A percentile compares a stretch with the other conserved stretches of the same genome.
Evolutionary conservation across 1,140 invertebrate species (phyloP).

Genomic region (Leptinotarsa defecta): DNA sequence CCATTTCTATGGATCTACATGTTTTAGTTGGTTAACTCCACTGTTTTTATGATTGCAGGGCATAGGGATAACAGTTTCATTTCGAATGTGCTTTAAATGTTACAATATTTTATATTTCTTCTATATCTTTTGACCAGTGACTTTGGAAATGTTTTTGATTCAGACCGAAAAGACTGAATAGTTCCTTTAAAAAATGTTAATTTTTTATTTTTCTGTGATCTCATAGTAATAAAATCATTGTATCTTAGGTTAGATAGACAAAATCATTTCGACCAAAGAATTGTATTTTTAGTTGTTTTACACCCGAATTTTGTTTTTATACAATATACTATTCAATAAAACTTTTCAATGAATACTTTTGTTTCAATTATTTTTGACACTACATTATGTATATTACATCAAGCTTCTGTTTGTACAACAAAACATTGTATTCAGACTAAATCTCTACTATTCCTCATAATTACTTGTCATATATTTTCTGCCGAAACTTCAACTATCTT

Average conservation of each 20-base stretch:
- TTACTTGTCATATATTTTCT: conserved; percentile 8
- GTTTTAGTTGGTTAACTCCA: conserved; percentile 7
- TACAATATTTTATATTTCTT: not conserved
- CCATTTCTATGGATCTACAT: conserved; percentile 5
- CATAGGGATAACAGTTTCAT: not conserved
- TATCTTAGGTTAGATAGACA: not conserved
- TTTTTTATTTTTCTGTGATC: not conserved
- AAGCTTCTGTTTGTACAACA: no score
- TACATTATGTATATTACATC: no score
- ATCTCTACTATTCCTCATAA: not conserved
- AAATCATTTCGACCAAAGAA: not conserved
- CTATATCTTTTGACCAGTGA: not conserved
- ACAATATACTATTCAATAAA: no score
- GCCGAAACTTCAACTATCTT: not conserved
- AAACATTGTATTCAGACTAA: no score
- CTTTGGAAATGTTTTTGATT: not conserved
- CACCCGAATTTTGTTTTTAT: no score
- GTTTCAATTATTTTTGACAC: no score
- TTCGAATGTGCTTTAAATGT: conserved; percentile 3
- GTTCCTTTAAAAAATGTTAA: not conserved
- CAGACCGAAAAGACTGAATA: conserved; percentile 5
- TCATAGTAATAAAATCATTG: not conserved
- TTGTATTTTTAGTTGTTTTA: no score
- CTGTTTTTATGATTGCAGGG: not conserved
- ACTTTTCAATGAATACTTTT: no score